These are phyloP conservation scores for Alethe castanea DNA, from an alignment of 2,113 vertebrate genomes.

Conservation along the genomic window DNA sequence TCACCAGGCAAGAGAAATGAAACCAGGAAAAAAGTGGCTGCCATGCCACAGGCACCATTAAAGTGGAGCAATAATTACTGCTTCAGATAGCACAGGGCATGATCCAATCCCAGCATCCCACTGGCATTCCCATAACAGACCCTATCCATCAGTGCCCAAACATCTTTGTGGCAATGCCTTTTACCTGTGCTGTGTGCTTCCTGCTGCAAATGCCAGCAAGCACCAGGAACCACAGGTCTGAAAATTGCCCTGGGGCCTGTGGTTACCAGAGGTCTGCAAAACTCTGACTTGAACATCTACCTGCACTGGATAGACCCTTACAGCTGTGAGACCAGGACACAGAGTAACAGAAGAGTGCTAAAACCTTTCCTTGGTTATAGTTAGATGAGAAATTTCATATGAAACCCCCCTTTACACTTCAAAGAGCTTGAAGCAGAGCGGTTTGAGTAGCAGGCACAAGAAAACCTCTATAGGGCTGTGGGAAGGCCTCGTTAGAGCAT, in stretches of 20 bases:
- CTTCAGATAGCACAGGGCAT: background rate
- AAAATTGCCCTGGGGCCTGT: accelerated
- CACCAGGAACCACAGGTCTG: background rate
- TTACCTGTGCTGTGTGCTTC: background rate
- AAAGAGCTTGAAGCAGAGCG: background rate
- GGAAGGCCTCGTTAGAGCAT: background rate
- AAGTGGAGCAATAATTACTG: background rate
- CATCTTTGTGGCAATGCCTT: background rate
- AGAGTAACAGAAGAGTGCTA: background rate
- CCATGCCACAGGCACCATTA: accelerated
- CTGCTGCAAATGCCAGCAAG: background rate
- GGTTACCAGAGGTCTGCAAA: background rate
- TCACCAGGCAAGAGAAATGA: background rate
- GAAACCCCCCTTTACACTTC: background rate
- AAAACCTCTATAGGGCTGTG: background rate
- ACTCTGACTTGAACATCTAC: background rate
- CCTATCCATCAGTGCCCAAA: accelerated
- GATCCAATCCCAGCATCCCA: background rate
- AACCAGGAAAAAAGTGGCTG: background rate
- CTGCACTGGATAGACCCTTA: background rate
- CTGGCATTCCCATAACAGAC: background rate
- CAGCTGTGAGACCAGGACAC: background rate
- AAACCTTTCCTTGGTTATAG: background rate
- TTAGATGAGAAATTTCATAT: background rate
- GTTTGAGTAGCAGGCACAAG: background rate